These are phyloP conservation scores for Pachyuromys duprasi DNA, from an alignment of 2,797 vertebrate species.

Conservation along the genomic window DNA sequence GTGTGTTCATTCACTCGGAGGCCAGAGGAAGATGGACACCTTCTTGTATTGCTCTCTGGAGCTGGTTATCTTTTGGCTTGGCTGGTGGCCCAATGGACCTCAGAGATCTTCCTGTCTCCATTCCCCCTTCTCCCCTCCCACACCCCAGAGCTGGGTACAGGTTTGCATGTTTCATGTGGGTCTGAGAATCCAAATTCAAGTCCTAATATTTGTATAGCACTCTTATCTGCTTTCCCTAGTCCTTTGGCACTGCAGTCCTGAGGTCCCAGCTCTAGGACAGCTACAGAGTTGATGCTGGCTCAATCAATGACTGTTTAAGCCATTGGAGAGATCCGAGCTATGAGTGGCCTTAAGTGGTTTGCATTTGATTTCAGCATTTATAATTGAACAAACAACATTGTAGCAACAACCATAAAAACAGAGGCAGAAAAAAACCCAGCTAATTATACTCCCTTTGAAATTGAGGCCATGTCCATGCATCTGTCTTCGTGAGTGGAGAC, in stretches of 20 bases:
- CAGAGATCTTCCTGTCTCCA: not conserved
- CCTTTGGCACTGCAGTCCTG: not conserved
- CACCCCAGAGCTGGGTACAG: no score
- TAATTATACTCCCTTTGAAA: not conserved
- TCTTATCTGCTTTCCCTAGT: not conserved
- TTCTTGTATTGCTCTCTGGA: not conserved
- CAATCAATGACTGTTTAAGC: not conserved
- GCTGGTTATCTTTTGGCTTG: not conserved
- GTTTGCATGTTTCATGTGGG: not conserved
- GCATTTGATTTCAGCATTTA: conserved; percentile 7
- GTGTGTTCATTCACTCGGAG: not conserved
- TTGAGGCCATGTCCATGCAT: not conserved
- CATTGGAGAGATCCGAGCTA: not conserved
- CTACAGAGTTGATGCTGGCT: not conserved
- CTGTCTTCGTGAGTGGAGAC: not conserved
- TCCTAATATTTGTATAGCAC: not conserved
- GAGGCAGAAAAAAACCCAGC: not conserved
- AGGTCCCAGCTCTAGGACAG: not conserved
- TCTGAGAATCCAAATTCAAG: not conserved
- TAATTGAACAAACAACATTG: conserved; percentile 1
- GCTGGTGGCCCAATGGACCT: not conserved
- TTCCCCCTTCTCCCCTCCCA: not conserved
- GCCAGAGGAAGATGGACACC: not conserved
- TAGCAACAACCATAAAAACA: conserved; percentile 32
- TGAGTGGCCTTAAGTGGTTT: not conserved